Evolutionary conservation across 2,888 invertebrate species (phyloP).

Genomic region (Tenthredo amoena): DNA sequence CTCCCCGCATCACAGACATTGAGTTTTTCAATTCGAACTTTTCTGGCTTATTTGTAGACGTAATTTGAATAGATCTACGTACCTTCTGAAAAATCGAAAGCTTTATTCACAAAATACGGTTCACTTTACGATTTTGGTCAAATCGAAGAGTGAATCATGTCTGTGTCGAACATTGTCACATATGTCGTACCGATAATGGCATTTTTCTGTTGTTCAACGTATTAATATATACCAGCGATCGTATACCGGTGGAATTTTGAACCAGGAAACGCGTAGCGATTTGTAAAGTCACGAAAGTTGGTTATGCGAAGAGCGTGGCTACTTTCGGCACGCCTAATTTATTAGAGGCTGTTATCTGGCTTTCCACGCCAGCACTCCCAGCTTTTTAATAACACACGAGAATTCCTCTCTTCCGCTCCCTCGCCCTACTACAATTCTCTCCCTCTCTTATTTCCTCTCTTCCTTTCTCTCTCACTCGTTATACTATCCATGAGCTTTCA

Average conservation of each 20-base stretch:
- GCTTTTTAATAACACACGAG: slow-evolving; percentile 52
- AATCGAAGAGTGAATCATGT: too few species aligned
- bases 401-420: slow-evolving; percentile 57
- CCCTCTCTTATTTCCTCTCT: slow-evolving; percentile 35
- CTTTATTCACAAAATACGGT: too few species aligned
- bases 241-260: slow-evolving; percentile 25
- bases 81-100: too few species aligned
- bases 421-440: slow-evolving; percentile 49
- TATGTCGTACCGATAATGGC: too few species aligned
- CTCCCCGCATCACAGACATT: too few species aligned
- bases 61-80: too few species aligned
- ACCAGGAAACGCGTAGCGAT: slow-evolving; percentile 45
- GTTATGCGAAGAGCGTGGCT: slow-evolving; percentile 44
- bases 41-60: too few species aligned
- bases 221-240: neutral
- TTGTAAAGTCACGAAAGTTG: slow-evolving; percentile 45
- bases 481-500: slow-evolving; percentile 48
- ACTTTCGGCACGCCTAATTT: slow-evolving; percentile 50
- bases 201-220: neutral
- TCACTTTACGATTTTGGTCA: too few species aligned
- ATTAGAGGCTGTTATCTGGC: slow-evolving; percentile 50
- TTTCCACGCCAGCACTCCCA: slow-evolving; percentile 38
- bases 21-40: too few species aligned
- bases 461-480: slow-evolving; percentile 29
- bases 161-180: too few species aligned